These are phyloP conservation scores for Anhinga anhinga DNA, from an alignment of 2,113 vertebrate genomes.

Conservation along the genomic window DNA sequence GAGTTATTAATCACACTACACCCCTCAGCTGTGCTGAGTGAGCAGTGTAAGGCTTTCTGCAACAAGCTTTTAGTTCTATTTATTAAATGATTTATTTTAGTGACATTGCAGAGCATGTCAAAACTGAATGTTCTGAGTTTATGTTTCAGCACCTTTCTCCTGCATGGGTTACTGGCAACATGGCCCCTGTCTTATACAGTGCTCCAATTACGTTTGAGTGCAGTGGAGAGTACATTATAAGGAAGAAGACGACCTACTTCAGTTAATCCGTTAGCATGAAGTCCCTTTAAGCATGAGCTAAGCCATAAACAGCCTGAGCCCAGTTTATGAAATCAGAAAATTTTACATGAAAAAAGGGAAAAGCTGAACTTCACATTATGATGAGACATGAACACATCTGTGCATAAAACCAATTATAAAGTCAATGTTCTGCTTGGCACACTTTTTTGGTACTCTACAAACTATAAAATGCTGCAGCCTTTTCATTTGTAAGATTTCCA, in stretches of 20 bases:
- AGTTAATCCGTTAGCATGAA: not conserved
- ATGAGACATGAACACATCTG: not conserved
- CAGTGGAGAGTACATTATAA: not conserved
- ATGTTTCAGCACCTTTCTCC: not conserved
- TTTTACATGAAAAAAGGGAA: not conserved
- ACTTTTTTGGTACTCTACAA: not conserved
- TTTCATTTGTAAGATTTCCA: not conserved
- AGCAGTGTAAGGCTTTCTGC: not conserved
- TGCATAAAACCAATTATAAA: conserved; percentile 28
- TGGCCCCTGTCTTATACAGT: not conserved
- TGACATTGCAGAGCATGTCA: not conserved
- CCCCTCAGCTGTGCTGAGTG: not conserved
- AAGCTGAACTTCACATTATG: not conserved
- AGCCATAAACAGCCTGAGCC: not conserved
- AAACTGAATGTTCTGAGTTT: not conserved
- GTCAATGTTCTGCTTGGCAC: not conserved
- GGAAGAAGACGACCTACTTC: not conserved
- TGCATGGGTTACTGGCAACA: not conserved
- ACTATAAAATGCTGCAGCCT: not conserved
- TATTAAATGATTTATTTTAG: not conserved
- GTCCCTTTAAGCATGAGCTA: not conserved
- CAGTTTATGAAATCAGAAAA: not conserved
- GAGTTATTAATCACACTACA: not conserved
- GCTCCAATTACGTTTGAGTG: not conserved
- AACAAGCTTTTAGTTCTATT: not conserved